Evolutionary conservation across 2,797 vertebrate species (phyloP).

Genomic region (Nyctibius grandis): DNA sequence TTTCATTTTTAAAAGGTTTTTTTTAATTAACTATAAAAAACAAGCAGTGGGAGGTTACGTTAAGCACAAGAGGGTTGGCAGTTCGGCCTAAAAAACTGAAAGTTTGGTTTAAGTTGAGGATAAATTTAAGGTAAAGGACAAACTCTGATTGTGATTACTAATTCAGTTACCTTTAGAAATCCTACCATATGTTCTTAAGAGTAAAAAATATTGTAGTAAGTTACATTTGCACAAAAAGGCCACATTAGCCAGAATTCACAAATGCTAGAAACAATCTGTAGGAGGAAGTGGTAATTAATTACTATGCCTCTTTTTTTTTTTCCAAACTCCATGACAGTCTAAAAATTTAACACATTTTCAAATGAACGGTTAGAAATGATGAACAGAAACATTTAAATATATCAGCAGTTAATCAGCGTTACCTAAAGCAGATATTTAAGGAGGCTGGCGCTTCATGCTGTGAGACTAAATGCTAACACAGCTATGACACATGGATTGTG

Average conservation of each 20-base stretch:
- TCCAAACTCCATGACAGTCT: neutral
- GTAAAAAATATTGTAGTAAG: neutral
- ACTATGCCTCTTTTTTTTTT: neutral
- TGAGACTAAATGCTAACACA: slow-evolving; percentile 6
- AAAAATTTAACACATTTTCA: slow-evolving; percentile 27
- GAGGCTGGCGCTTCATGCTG: neutral
- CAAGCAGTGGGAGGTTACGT: neutral
- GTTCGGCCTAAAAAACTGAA: neutral
- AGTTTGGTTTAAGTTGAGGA: neutral
- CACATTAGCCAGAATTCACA: neutral
- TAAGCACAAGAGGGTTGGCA: neutral
- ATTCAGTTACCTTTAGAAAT: neutral
- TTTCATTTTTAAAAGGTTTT: neutral
- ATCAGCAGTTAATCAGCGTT: slow-evolving; percentile 26
- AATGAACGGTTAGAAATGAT: slow-evolving; percentile 28
- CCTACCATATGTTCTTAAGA: neutral
- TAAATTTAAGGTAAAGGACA: neutral
- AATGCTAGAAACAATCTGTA: slow-evolving; percentile 5
- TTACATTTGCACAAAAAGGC: slow-evolving; percentile 20
- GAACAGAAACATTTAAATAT: slow-evolving; percentile 50
- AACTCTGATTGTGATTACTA: neutral
- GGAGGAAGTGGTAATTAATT: slow-evolving; percentile 51
- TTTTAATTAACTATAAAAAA: neutral
- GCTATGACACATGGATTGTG: neutral
- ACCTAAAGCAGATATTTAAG: neutral